Evolutionary conservation across 2,113 vertebrate genomes (phyloP), one percentile per base, ranked within the genome.

Genomic region (Alligator sinensis): DNA sequence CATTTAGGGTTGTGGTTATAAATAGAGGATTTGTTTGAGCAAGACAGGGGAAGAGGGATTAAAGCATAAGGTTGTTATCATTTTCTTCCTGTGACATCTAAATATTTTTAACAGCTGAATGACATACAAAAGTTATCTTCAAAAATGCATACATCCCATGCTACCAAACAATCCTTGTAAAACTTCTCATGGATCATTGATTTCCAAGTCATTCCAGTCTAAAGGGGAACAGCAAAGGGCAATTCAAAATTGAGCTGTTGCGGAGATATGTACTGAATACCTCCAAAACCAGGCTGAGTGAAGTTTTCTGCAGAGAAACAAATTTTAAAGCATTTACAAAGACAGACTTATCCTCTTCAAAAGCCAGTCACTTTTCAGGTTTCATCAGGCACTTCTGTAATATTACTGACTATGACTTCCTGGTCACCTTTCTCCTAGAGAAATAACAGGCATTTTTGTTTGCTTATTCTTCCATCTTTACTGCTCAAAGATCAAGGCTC

Each of bases 141-240:
- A 55, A 55, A 61, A 15, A 68, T 58, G 30, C 9, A 62, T 59
- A 2, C 3, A 66, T 80, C 18, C 27, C 21, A 7, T 61, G 58
- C 14, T 79, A 61, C 14, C 7, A 54, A 77, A 86, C 2, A 8
- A 30, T 74, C 75, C 2, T 84, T 63, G 28, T 28, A 88, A 89
- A 86, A 84, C 47, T 60, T 1, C 9, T 86, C 12, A 82, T 24
- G 24, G 25, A n/a, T 2, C 12, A 21, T 63, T 7, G 24, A n/a
- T 59, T 87, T 89, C 59, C 78, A 18, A 16, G n/a, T 54, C 21
- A 62, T 74, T 28, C 24, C 3, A 64, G 72, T 77, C 7, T 70
- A 77, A 61, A 9, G 17, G 4, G 17, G n/a, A 80, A 75, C 2
- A 2, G 2, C 0, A 24, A 59, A 6, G 11, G 66, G 16, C 19